phyloP scores from a whole-genome alignment of 2,888 invertebrate species.

The Matsumyia berberina region DNA sequence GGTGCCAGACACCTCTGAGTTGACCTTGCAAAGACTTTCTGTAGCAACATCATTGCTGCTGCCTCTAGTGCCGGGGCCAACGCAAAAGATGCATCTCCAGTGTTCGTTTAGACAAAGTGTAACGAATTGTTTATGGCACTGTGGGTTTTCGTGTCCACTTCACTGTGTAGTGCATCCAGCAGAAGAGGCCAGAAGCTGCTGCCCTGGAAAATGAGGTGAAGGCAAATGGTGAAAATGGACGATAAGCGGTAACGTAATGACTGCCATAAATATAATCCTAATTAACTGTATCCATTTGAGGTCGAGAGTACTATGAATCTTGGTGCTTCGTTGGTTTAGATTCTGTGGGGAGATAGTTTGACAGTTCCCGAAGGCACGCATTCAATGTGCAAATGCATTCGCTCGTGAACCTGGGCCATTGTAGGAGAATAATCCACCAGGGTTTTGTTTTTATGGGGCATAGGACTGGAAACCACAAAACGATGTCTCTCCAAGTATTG shows the following conservation, averaged over 20 bases:
- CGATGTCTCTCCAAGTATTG: too few species aligned
- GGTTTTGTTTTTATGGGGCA: too few species aligned
- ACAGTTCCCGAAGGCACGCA: not conserved
- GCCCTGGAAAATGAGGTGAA: conserved; percentile 21
- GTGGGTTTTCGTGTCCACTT: conserved; percentile 34
- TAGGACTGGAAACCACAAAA: too few species aligned
- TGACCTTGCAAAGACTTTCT: conserved; percentile 55
- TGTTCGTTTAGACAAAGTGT: conserved; percentile 59
- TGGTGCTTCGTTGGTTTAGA: conserved; percentile 3
- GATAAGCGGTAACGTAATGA: conserved; percentile 12
- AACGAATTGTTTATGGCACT: conserved; percentile 64
- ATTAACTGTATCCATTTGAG: conserved; percentile 46
- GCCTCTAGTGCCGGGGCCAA: not conserved
- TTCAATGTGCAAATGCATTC: too few species aligned
- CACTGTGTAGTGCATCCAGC: conserved; percentile 18
- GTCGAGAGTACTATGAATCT: not conserved
- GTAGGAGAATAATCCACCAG: too few species aligned
- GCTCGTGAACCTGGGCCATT: too few species aligned
- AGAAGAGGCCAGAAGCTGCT: not conserved
- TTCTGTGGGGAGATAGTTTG: not conserved
- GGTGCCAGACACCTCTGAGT: conserved; percentile 20
- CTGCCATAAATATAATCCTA: conserved; percentile 31
- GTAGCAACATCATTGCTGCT: conserved; percentile 16
- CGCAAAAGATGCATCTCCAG: conserved; percentile 44
- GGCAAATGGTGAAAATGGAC: not conserved